These are phyloP conservation scores for Lasius fuliginosus DNA, from an alignment of 2,888 invertebrate species.

Conservation along the genomic window DNA sequence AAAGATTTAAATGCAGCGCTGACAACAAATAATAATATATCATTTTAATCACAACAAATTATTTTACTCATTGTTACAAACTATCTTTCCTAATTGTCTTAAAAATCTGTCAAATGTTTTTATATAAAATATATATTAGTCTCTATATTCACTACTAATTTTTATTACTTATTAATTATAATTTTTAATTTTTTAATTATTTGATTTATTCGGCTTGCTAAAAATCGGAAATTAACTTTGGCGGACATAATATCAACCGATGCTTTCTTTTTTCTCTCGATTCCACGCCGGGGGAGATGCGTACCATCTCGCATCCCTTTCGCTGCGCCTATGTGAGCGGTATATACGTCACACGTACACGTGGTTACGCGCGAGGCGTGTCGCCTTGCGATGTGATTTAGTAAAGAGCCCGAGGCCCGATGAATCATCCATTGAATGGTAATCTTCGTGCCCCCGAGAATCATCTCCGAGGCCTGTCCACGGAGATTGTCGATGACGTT, in stretches of 20 bases:
- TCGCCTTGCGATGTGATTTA: constrained; percentile 76
- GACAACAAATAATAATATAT: not conserved
- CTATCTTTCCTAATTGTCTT: not conserved
- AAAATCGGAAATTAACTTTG: not conserved
- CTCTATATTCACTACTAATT: not conserved
- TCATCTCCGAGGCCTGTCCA: constrained; percentile 57
- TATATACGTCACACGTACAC: constrained; percentile 33
- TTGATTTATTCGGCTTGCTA: not conserved
- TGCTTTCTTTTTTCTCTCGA: constrained; percentile 5
- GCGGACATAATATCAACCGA: constrained; percentile 15
- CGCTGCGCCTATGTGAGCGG: constrained; percentile 13
- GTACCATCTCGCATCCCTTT: not conserved
- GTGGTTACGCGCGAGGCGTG: constrained; percentile 54
- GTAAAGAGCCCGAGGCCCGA: constrained; percentile 73
- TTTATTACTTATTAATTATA: not conserved
- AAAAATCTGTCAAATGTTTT: not conserved
- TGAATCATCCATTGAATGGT: constrained; percentile 82
- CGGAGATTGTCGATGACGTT: constrained; percentile 43
- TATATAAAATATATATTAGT: not conserved
- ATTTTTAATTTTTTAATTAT: not conserved
- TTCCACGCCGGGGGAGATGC: not conserved
- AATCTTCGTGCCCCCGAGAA: constrained; percentile 72
- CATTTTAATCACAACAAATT: not conserved
- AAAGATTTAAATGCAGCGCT: not conserved
- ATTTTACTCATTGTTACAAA: not conserved